Base-by-base conservation (phyloP, 1,140 invertebrate genomes). In the Hestina assimilis region DNA sequence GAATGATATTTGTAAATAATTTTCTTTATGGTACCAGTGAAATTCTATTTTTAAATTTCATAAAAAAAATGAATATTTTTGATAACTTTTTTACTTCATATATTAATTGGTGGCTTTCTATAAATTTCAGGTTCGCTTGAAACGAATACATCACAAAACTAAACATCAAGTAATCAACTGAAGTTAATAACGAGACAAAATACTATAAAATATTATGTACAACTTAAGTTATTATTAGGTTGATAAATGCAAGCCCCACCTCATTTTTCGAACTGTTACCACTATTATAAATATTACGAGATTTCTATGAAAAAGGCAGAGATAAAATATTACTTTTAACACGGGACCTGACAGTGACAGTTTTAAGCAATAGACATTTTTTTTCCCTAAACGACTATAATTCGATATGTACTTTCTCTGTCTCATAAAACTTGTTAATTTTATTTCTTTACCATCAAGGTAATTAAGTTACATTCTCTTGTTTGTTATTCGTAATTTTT, bases 101-200 rank as follows among this genome's bases (percentile, higher is more conserved):
- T 29, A 21, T 9, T 38, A 48, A 48, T 19, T 40, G 15, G 17
- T 59, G 24, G 26, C 42, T 58, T 64, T 66, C n/a, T n/a, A n/a
- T 50, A 46, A 35, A 52, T 83, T 84, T 15, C 84, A 87, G 84
- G 74, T 87, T 86, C 69, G 82, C 71, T 59, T 87, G 83, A 85
- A 73, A 58, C 59, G 70, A 69, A 63, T 57, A 69, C 69, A 63
- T 66, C 66, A 68, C 71, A 66, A 72, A 62, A 52, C 52, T 56
- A 59, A 66, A 69, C 28, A 33, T 68, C 64, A 67, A 70, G 55
- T 62, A 68, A 71, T 68, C 58, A 70, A 69, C 59, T 53, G n/a
- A n/a, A n/a, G n/a, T 66, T 51, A 59, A 45, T 48, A 63, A 60
- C 62, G 62, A 69, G 51, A 61, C 66, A 61, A 65, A 53, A 66